Evolutionary conservation across 2,113 vertebrate species (phyloP), one percentile per base, ranked within the genome.

Genomic region (Mugil cephalus): DNA sequence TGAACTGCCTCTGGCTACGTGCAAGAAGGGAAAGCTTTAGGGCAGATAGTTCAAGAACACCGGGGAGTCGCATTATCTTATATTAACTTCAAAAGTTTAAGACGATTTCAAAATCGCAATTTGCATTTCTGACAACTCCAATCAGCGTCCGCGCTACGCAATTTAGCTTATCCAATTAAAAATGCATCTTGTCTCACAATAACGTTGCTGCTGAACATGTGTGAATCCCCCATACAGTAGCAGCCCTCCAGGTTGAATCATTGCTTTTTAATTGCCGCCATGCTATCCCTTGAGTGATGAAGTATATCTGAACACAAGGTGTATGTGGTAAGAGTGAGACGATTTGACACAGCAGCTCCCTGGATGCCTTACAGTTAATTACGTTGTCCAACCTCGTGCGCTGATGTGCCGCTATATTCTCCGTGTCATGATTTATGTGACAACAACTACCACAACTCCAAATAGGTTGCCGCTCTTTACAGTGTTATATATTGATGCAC

Each of bases 181-280:
- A 52, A 63, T 39, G 14, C 59, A 77, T 75, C 17, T 51, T n/a
- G 24, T 67, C 51, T 56, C 24, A 56, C 48, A 73, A 56, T 47
- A 64, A 46, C 18, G 45, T 7, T n/a, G 51, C 52, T 14, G 15
- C 62, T 11, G 19, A 51, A 34, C 36, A 64, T 66, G 6, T 69
- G 53, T 72, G 48, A 43, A 15, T n/a, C 50, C 62, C 24, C 50
- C 21, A 61, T 58, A 36, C 58, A 65, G 35, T 21, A 61, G 45
- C 46, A 40, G n/a, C 65, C 15, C 45, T 64, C 62, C 38, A 65
- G 59, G 62, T 77, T 82, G 65, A 85, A 86, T 86, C 77, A 84
- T 89, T 81, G 51, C 74, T 46, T 84, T 92, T 90, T 91, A 89
- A 91, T 87, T 89, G 87, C 81, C 80, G 77, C 63, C 81, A 65